Percentiles rank a stretch among this genome's conserved stretches.
Conservation (phyloP, 2,113 vertebrate genomes). For the Erpornis zantholeuca region DNA sequence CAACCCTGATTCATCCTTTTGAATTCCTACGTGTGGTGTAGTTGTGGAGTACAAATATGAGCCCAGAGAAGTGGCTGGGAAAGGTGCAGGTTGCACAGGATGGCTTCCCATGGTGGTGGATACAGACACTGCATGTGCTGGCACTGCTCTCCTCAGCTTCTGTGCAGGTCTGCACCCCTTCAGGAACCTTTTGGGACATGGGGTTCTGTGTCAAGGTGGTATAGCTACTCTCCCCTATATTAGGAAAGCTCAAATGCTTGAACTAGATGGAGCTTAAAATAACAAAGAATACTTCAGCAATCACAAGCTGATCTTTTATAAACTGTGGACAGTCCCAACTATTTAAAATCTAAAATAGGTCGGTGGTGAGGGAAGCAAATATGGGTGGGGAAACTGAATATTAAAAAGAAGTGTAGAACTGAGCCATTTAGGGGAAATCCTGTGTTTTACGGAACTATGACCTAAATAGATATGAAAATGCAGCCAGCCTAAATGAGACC, state of each 20-base stretch:
- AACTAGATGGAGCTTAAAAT: conserved; percentile 4
- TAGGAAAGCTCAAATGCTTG: background rate
- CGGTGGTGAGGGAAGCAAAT: background rate
- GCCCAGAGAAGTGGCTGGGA: background rate
- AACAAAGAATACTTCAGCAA: background rate
- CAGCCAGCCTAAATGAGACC: background rate
- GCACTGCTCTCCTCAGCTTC: too few species aligned
- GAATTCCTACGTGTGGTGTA: background rate
- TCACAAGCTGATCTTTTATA: background rate
- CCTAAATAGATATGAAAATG: background rate
- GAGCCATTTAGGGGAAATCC: conserved; percentile 11
- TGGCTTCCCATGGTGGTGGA: background rate
- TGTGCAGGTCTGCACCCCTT: accelerated
- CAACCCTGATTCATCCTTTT: background rate
- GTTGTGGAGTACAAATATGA: background rate
- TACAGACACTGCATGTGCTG: background rate
- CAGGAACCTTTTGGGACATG: background rate
- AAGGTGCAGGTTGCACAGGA: background rate
- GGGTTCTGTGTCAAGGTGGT: background rate
- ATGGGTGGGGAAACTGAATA: background rate
- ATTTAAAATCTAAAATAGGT: background rate
- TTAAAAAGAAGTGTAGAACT: background rate
- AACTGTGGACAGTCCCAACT: background rate
- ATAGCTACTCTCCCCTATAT: background rate
- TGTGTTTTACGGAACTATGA: background rate